phyloP scores from a whole-genome alignment of 2,113 vertebrate genomes.

The Gadus macrocephalus region DNA sequence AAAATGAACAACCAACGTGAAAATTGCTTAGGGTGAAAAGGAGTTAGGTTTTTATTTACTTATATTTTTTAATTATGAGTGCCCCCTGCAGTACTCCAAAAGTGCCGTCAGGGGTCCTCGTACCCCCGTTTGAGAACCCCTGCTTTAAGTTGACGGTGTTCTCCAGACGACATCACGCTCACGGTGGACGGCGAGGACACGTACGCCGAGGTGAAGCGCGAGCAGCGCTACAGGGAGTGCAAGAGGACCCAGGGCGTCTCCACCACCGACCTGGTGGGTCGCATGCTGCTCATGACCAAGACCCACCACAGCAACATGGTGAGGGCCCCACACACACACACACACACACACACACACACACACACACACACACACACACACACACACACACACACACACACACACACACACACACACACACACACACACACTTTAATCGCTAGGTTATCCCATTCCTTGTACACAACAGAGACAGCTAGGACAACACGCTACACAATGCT shows the following conservation, averaged over 20 bases:
- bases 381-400: too few species aligned
- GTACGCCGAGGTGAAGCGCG: constrained; percentile 91
- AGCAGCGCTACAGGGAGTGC: constrained; percentile 89
- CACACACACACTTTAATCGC: too few species aligned
- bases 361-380: too few species aligned
- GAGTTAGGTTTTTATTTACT: not conserved
- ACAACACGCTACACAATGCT: too few species aligned
- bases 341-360: too few species aligned
- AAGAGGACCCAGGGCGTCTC: constrained; percentile 96
- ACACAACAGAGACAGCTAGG: too few species aligned
- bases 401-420: too few species aligned
- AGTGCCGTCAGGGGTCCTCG: too few species aligned
- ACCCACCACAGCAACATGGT: constrained; percentile 96
- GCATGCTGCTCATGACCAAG: constrained; percentile 97
- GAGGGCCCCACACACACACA: constrained; percentile 42
- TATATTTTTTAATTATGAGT: not conserved
- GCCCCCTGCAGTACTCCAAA: too few species aligned
- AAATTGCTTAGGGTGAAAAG: not conserved
- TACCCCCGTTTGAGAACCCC: too few species aligned
- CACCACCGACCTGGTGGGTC: constrained; percentile 94
- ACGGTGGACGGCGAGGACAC: constrained; percentile 93
- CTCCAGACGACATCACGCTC: constrained; percentile 91
- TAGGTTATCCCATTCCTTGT: too few species aligned
- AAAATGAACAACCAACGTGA: not conserved
- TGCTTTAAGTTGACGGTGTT: not conserved